phyloP scores from a whole-genome alignment of 2,113 vertebrate species.

The Trichomycterus rosablanca region DNA sequence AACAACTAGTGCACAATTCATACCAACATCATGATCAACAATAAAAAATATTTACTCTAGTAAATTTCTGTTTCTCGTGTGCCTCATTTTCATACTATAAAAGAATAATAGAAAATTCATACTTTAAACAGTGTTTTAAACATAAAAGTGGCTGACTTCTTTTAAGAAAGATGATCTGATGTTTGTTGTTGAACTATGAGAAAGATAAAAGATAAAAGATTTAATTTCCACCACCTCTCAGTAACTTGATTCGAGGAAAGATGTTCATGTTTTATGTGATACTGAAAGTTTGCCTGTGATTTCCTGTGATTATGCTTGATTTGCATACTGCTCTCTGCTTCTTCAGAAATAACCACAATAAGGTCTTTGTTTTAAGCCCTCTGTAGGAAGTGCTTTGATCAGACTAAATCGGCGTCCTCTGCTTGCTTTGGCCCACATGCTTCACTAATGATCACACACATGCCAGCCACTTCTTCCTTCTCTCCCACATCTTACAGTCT shows the following conservation, averaged over 20 bases:
- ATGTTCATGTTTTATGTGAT: not conserved
- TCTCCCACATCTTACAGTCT: not conserved
- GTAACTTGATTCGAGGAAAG: not conserved
- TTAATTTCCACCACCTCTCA: not conserved
- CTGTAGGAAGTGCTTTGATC: slow-evolving; percentile 52
- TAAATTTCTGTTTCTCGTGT: too few relatives aligned
- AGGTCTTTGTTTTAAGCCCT: slow-evolving; percentile 53
- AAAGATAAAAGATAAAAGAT: too few relatives aligned
- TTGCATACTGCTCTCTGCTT: slow-evolving; percentile 26
- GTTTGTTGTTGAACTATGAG: too few relatives aligned
- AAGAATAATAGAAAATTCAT: too few relatives aligned
- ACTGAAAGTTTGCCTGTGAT: slow-evolving; percentile 4
- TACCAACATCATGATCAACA: too few relatives aligned
- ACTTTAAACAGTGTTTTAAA: too few relatives aligned
- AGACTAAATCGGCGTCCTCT: slow-evolving; percentile 46
- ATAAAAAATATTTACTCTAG: too few relatives aligned
- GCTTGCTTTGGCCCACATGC: slow-evolving; percentile 53
- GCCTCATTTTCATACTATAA: too few relatives aligned
- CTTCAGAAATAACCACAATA: slow-evolving; percentile 43
- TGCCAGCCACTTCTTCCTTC: slow-evolving; percentile 2
- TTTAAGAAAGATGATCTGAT: too few relatives aligned
- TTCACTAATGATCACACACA: slow-evolving; percentile 48
- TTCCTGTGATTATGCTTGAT: slow-evolving; percentile 22
- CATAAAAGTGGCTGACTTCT: too few relatives aligned
- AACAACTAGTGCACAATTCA: too few relatives aligned